Evolutionary conservation across 92 coral and sea anemone species (phyloP), one percentile per base, ranked within the genome.

Genomic region (Siderastrea radians): DNA sequence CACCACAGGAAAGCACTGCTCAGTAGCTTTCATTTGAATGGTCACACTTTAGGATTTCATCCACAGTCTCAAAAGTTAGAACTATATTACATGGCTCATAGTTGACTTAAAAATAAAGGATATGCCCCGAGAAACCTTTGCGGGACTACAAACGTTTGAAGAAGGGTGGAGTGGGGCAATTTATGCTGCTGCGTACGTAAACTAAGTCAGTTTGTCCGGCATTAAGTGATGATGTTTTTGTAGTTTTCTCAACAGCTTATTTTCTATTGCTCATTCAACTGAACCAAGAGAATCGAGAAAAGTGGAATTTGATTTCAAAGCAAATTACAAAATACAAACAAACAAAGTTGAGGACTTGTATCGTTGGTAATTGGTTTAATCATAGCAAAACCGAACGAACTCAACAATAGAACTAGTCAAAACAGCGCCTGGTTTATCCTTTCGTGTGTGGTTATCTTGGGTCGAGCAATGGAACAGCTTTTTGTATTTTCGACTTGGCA

Each of bases 391-490:
- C 72, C 59, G 65, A 80, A 63, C 15, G 16, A 50, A 67, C 53
- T 38, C 7, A 6, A 12, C 0, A 48, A 66, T 52, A 67, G 60
- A 43, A 17, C 43, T 58, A 58, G 19, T 68, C 75, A 51, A 51
- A 80, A 48, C 7, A 71, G 43, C 3, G 38, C 38, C 38, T 0
- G 52, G 11, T 43, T 45, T 68, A 44, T 2, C 3, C 17, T 57
- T 47, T 48, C 57, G 75, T 71, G 75, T 71, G 75, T 71, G 75
- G 75, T 8, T 71, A 68, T 44, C 46, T 10, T 44, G 48, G 73
- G 50, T 68, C 45, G 12, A 68, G 45, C 45, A 4, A 68, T 3
- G 12, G 51, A 10, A 45, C 45, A 1, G 3, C 73, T 9, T 47
- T 45, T 38, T 19, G n/a, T 44, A 17, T 4, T 68, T 68, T 45